These are phyloP conservation scores for Eumacrocentrus americanus DNA, from an alignment of 2,888 invertebrate genomes.

Conservation along the genomic window DNA sequence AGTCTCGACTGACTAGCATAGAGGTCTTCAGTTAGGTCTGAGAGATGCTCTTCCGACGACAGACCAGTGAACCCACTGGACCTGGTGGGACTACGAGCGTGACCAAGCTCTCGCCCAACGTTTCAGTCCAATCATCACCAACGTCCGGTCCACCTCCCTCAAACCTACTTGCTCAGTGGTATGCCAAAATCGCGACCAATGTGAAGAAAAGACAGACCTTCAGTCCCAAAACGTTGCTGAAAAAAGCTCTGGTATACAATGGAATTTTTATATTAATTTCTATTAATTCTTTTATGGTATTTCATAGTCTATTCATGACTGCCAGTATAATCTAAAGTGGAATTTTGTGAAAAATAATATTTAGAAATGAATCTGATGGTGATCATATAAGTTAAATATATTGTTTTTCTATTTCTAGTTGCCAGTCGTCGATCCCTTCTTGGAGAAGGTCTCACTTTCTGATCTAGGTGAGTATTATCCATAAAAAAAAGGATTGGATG, in stretches of 20 bases:
- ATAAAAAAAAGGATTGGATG: no score
- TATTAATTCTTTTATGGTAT: background rate
- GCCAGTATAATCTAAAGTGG: background rate
- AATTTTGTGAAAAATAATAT: background rate
- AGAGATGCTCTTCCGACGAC: constrained; percentile 52
- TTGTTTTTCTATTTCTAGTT: constrained; percentile 68
- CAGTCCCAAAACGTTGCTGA: constrained; percentile 49
- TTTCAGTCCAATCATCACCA: constrained; percentile 43
- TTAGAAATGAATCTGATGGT: no score
- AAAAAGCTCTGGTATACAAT: constrained; percentile 53
- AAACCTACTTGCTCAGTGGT: constrained; percentile 54
- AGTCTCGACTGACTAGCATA: no score
- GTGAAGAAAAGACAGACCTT: constrained; percentile 55
- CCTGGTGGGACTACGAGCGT: constrained; percentile 39
- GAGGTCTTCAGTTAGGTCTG: no score
- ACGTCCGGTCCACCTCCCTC: constrained; percentile 41
- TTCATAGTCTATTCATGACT: no score
- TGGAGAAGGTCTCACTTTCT: constrained; percentile 82
- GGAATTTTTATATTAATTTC: constrained; percentile 12
- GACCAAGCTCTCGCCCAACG: constrained; percentile 39
- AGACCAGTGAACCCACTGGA: constrained; percentile 50
- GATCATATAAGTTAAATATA: background rate
- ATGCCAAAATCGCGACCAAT: constrained; percentile 56
- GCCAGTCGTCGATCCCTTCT: constrained; percentile 88
- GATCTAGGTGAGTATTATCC: constrained; percentile 73